phyloP scores from a whole-genome alignment of 2,888 invertebrate species.

The Acrobasis consociella region DNA sequence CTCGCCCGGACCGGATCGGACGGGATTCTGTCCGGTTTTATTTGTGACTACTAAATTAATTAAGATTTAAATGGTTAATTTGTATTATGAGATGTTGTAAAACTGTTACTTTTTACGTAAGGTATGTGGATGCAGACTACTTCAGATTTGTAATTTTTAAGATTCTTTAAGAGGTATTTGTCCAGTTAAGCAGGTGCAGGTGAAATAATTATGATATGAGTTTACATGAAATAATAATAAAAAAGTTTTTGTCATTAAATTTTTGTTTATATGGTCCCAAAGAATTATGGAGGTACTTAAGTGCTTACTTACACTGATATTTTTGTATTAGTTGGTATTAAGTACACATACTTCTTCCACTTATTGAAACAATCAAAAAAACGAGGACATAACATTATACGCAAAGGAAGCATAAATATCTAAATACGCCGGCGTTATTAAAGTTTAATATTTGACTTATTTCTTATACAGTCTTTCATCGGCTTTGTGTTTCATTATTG shows the following conservation, averaged over 20 bases:
- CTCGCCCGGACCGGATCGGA: slow-evolving; percentile 39
- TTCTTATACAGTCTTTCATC: not conserved
- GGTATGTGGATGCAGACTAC: too few species aligned
- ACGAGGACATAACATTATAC: not conserved
- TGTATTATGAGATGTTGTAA: not conserved
- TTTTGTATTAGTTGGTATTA: not conserved
- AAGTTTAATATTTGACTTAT: not conserved
- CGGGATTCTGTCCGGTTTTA: slow-evolving; percentile 56
- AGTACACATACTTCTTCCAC: not conserved
- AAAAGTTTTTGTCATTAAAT: too few species aligned
- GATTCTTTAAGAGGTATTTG: too few species aligned
- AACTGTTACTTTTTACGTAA: too few species aligned
- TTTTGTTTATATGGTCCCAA: too few species aligned
- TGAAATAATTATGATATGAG: too few species aligned
- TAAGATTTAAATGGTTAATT: slow-evolving; percentile 41
- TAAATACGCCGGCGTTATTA: not conserved
- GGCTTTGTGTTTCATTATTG: slow-evolving; percentile 18
- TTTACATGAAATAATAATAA: too few species aligned
- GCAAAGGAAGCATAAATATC: not conserved
- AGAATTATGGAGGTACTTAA: too few species aligned
- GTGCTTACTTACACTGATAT: not conserved
- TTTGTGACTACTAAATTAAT: slow-evolving; percentile 64
- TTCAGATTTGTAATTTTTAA: too few species aligned
- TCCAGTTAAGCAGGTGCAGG: too few species aligned
- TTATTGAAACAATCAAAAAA: not conserved